Conservation (phyloP, 1,140 invertebrate genomes). For the Mercenaria mercenaria region DNA sequence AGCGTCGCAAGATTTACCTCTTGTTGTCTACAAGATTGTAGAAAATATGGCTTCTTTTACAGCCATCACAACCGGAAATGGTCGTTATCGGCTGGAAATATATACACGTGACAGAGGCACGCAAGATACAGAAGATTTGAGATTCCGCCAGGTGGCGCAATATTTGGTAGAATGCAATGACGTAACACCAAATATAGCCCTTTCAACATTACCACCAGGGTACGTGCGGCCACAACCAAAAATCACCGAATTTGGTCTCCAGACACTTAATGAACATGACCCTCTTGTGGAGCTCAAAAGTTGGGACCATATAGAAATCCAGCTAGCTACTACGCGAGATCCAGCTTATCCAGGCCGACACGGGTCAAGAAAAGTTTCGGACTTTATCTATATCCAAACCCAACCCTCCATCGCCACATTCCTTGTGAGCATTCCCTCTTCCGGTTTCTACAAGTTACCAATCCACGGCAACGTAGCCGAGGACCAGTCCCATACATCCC, state of each 20-base stretch:
- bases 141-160: constrained; percentile 84
- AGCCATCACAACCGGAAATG: constrained; percentile 81
- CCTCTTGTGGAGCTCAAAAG: constrained; percentile 81
- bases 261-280: constrained; percentile 81
- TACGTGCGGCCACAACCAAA: constrained; percentile 85
- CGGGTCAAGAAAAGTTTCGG: constrained; percentile 81
- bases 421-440: constrained; percentile 78
- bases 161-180: constrained; percentile 84
- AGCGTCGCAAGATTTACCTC: constrained; percentile 13
- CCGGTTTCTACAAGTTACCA: constrained; percentile 85
- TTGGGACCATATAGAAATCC: constrained; percentile 80
- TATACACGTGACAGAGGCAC: constrained; percentile 85
- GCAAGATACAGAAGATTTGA: constrained; percentile 82
- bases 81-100: constrained; percentile 86
- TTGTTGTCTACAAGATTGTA: constrained; percentile 76
- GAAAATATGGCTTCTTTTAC: constrained; percentile 83
- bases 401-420: constrained; percentile 78
- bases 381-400: constrained; percentile 83
- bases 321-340: constrained; percentile 75
- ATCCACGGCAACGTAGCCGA: constrained; percentile 83
- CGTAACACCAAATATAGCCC: constrained; percentile 74
- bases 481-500: constrained; percentile 84
- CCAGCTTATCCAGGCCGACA: constrained; percentile 81
- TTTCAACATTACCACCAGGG: constrained; percentile 83
- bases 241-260: constrained; percentile 81